phyloP scores from a whole-genome alignment of 2,888 invertebrate genomes.

The Nemoura dubitans region DNA sequence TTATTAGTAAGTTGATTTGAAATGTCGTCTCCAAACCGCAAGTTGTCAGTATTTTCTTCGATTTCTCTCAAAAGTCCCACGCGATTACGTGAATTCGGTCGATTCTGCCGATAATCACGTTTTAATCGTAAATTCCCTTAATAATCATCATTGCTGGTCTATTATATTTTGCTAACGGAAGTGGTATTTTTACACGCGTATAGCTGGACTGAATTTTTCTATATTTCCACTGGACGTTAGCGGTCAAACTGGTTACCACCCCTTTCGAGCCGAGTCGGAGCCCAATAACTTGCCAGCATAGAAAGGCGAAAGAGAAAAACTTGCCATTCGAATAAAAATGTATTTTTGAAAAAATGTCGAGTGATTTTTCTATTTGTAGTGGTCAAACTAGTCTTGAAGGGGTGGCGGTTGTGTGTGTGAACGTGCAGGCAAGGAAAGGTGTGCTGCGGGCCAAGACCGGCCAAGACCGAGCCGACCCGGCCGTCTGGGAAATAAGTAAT shows the following conservation, averaged over 20 bases:
- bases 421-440: neutral
- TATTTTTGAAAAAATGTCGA: conserved; percentile 26
- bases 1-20: too few relatives aligned
- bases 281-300: conserved; percentile 13
- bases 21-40: too few relatives aligned
- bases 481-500: neutral
- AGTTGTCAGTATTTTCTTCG: too few relatives aligned
- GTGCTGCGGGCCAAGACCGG: neutral
- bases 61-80: too few relatives aligned
- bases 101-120: too few relatives aligned
- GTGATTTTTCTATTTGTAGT: conserved; percentile 34
- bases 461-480: conserved; percentile 2
- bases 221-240: conserved; percentile 38
- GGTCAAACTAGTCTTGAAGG: conserved; percentile 35
- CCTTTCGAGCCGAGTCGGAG: conserved; percentile 17
- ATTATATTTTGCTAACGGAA: conserved; percentile 26
- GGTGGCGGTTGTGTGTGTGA: neutral
- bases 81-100: too few relatives aligned
- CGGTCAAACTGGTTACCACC: conserved; percentile 36
- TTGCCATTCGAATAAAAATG: conserved; percentile 31
- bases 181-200: conserved; percentile 22
- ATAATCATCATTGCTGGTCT: neutral
- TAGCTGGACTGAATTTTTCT: conserved; percentile 27
- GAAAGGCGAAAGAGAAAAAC: conserved; percentile 35
- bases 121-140: too few relatives aligned